These are phyloP conservation scores for Eolophus roseicapilla DNA, from an alignment of 2,113 vertebrate genomes.

Conservation along the genomic window DNA sequence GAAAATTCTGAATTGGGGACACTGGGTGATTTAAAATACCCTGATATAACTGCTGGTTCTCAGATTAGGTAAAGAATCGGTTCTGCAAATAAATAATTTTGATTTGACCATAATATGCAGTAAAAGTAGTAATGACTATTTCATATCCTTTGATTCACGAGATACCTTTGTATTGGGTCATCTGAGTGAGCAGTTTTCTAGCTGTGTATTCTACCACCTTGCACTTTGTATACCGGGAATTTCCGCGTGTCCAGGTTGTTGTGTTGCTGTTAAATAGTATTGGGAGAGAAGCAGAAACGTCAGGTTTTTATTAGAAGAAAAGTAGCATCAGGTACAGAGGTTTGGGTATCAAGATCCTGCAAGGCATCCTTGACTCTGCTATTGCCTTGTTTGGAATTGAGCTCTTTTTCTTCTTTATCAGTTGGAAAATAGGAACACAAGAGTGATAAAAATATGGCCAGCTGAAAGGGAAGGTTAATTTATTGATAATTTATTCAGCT, in stretches of 20 bases:
- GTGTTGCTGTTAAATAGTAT: not conserved
- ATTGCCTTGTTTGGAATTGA: not conserved
- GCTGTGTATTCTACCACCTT: not conserved
- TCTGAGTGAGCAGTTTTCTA: not conserved
- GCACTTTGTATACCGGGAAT: not conserved
- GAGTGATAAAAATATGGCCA: not conserved
- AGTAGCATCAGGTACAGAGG: not conserved
- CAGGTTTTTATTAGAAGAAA: not conserved
- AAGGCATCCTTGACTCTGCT: not conserved
- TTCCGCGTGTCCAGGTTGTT: not conserved
- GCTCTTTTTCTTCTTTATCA: not conserved
- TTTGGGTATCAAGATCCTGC: not conserved
- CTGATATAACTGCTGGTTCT: not conserved
- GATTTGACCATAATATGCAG: not conserved
- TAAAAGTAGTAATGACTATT: not conserved
- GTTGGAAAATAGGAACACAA: not conserved
- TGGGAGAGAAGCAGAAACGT: not conserved
- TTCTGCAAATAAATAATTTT: not conserved
- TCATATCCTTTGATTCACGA: not conserved
- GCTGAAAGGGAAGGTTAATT: not conserved
- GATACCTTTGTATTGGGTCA: not conserved
- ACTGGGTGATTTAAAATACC: not conserved
- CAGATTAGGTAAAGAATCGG: not conserved
- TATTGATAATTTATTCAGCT: slow-evolving; percentile 2
- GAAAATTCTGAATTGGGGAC: not conserved